phyloP scores from a whole-genome alignment of 2,888 invertebrate genomes.

The Dryobotodes eremita region DNA sequence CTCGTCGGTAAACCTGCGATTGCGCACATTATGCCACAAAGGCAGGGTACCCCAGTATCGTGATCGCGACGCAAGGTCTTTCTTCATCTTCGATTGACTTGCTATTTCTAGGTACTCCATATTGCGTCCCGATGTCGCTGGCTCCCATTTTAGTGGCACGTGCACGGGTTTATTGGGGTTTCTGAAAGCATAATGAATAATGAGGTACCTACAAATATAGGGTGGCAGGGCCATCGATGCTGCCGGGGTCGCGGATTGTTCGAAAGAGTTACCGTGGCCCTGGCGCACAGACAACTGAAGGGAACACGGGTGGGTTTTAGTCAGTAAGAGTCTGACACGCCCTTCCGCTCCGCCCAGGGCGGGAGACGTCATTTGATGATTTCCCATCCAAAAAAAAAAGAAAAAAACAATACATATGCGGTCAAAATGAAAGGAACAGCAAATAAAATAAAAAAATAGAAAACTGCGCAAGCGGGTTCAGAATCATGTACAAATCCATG shows the following conservation, averaged over 20 bases:
- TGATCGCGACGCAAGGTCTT: conserved; percentile 90
- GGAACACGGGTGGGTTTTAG: too few species aligned
- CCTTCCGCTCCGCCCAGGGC: too few species aligned
- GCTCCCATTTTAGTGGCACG: conserved; percentile 91
- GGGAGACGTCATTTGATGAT: too few species aligned
- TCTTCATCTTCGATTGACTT: conserved; percentile 87
- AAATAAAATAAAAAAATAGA: too few species aligned
- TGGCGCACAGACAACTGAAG: too few species aligned
- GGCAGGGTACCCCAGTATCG: conserved; percentile 92
- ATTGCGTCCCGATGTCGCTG: conserved; percentile 84
- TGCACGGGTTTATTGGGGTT: conserved; percentile 91
- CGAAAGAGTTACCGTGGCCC: too few species aligned
- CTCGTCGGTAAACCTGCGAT: conserved; percentile 83
- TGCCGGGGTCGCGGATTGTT: too few species aligned
- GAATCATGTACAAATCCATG: neutral
- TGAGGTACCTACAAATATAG: neutral
- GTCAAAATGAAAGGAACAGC: neutral
- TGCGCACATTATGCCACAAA: conserved; percentile 82
- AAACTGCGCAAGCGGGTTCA: too few species aligned
- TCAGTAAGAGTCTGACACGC: too few species aligned
- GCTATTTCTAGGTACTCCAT: conserved; percentile 91
- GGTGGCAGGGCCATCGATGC: neutral
- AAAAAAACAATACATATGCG: too few species aligned
- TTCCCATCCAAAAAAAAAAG: too few species aligned
- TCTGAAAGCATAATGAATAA: conserved; percentile 82